Base-by-base conservation (phyloP, 2,797 vertebrate species). In the Agapornis canus region DNA sequence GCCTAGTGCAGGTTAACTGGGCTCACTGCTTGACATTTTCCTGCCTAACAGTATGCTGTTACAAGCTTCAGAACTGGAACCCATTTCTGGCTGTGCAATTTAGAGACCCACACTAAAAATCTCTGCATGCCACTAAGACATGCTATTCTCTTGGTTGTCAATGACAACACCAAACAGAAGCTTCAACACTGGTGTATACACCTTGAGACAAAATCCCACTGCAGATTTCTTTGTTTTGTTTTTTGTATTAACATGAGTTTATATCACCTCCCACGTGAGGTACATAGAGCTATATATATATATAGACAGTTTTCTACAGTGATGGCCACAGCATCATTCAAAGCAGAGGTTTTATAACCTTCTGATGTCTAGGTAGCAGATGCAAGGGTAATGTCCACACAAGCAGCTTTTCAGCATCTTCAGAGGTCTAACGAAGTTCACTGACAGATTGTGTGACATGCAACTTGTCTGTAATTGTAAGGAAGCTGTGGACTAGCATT, bases 161-260 rank as follows among this genome's bases (percentile, higher is more conserved):
- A 54, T 89, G 95, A 95, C 90, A 96, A 95, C 94, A 83, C 45
- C 72, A 87, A 93, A 95, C 69, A 93, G 89, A 90, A 91, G 94
- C 89, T 90, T 47, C 64, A 60, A n/a, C 56, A 42, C 51, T 79
- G 47, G 45, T 47, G 25, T 35, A 40, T 9, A 86, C 59, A 94
- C 90, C 95, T 91, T 54, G 87, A 91, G 26, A 78, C 59, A 80
- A 82, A 89, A 93, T 10, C 42, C 52, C 54, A 71, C 54, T 42
- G 72, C 65, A 16, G 84, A 51, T 49, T 83, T 56, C 64, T 66
- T 37, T 13, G 13, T 56, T 92, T 49, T 85, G 26, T 77, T 86
- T 95, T 95, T 72, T 51, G 59, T 25, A 60, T 48, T 57, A 25
- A 56, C 43, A 31, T 3, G 56, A 92, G 68, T 85, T 94, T 32